These are phyloP conservation scores for Allacma fusca DNA, from an alignment of 2,888 invertebrate species.

Conservation along the genomic window DNA sequence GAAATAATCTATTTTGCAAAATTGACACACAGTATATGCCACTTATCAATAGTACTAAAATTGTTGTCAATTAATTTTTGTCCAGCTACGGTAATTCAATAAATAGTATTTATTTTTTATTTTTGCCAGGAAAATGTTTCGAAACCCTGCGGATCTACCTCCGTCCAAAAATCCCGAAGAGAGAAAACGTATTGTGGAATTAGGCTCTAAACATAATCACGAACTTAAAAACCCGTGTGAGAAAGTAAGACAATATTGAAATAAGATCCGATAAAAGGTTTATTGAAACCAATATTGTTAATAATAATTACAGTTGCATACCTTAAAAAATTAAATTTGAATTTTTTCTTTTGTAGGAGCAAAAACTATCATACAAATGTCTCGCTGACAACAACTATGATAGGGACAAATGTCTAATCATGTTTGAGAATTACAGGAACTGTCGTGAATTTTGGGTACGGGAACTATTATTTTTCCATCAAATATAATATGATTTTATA, in stretches of 20 bases:
- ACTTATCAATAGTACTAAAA: no score
- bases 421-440: slow-evolving; percentile 79
- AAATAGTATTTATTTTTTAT: no score
- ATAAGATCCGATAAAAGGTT: neutral
- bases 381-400: slow-evolving; percentile 75
- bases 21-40: no score
- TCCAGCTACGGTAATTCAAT: no score
- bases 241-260: slow-evolving; percentile 46
- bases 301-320: no score
- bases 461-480: slow-evolving; percentile 58
- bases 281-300: no score
- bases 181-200: slow-evolving; percentile 27
- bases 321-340: no score
- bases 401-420: slow-evolving; percentile 71
- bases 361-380: slow-evolving; percentile 76
- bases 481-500: slow-evolving; percentile 6
- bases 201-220: slow-evolving; percentile 49
- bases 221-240: slow-evolving; percentile 56
- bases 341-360: slow-evolving; percentile 70
- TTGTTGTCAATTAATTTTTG: no score
- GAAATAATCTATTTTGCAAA: no score
- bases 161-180: slow-evolving; percentile 50
- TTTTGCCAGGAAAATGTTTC: slow-evolving; percentile 51
- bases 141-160: slow-evolving; percentile 53
- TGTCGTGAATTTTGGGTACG: slow-evolving; percentile 86